Base-by-base conservation (phyloP, 2,797 vertebrate genomes). In the Molossus alvarezi region DNA sequence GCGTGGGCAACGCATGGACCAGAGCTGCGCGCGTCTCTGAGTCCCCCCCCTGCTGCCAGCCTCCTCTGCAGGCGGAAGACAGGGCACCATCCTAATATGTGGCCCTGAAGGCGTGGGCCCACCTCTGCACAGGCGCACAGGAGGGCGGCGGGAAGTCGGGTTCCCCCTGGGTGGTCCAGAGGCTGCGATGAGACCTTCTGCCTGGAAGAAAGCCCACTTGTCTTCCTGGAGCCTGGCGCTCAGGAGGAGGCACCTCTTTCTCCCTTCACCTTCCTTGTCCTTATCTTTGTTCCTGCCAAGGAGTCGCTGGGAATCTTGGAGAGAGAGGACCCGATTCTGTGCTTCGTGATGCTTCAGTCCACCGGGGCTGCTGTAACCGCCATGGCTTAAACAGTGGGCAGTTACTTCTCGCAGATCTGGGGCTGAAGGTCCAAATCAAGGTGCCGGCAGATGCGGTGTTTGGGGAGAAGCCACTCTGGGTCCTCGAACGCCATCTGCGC, bases 321-420 rank as follows among this genome's bases (percentile, higher is more conserved):
- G 18, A 71, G 27, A 62, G 13, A 9, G 25, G 33, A 13, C 3
- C 5, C 9, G 10, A 4, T 0, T 41, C 64, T 15, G 51, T 69
- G 41, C 23, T 96, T 58, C n/a, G 0, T 3, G 41, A n/a, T 1
- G 5, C 1, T 25, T 29, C 5, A 29, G 67, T 29, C 23, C 17
- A 2, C 2, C 2, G 15, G 41, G 71, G 41, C 29, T 3, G 29
- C 41, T 10, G 4, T 2, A 8, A 48, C 23, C 1, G 0, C n/a
- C 27, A 23, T 0, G 23, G 45, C n/a, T 73, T 27, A 18, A 9
- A 37, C 29, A 13, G 9, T 0, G 25, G 60, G 14, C 45, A 41
- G 2, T 18, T 13, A 4, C 79, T 73, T 37, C 67, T 17, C 41
- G 29, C 23, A 17, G 5, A 9, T 21, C 57, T 41, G 45, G 6